Conservation (phyloP, 2,797 vertebrate species). For the Erethizon dorsatum region DNA sequence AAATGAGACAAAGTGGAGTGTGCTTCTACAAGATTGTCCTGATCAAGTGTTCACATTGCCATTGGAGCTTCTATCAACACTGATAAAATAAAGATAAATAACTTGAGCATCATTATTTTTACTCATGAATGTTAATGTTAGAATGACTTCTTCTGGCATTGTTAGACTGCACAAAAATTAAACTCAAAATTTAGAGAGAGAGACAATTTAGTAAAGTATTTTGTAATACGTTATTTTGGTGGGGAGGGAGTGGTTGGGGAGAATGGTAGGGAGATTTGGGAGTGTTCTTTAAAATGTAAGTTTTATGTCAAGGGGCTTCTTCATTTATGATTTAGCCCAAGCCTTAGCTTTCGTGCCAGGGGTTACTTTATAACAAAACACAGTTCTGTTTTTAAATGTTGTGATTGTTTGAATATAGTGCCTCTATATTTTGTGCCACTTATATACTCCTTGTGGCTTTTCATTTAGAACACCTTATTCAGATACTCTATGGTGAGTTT, state of each 20-base stretch:
- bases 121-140: slow-evolving; percentile 55
- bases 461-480: slow-evolving; percentile 16
- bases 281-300: slow-evolving; percentile 15
- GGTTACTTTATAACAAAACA: not conserved
- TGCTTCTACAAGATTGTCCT: slow-evolving; percentile 61
- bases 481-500: not conserved
- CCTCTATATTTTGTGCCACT: not conserved
- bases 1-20: slow-evolving; percentile 60
- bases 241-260: not conserved
- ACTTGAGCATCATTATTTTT: not conserved
- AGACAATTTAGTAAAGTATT: not conserved
- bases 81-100: slow-evolving; percentile 63
- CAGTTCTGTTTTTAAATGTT: slow-evolving; percentile 50
- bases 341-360: slow-evolving; percentile 46
- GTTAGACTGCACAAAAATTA: slow-evolving; percentile 35
- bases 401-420: slow-evolving; percentile 16
- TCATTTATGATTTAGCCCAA: slow-evolving; percentile 23
- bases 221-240: slow-evolving; percentile 23
- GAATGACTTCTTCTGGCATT: slow-evolving; percentile 41
- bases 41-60: slow-evolving; percentile 68
- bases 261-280: not conserved
- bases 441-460: not conserved
- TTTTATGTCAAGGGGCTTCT: slow-evolving; percentile 22
- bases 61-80: slow-evolving; percentile 58
- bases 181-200: slow-evolving; percentile 27